Evolutionary conservation across 2,888 invertebrate genomes (phyloP).

Genomic region (Agrochola circellaris): DNA sequence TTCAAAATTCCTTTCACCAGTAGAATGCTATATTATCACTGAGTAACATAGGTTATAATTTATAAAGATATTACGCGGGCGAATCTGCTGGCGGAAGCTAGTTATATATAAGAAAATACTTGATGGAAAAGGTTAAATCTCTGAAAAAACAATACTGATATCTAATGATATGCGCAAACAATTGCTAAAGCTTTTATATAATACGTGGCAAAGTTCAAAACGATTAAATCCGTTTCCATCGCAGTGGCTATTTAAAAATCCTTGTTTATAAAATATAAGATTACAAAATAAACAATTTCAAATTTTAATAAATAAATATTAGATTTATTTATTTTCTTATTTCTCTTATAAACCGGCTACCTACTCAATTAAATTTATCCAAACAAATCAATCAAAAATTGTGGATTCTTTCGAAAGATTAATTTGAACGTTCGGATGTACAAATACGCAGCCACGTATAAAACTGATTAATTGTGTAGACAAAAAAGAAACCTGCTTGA

Average conservation of each 20-base stretch:
- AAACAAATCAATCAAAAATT: conserved; percentile 55
- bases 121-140: background rate
- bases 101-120: background rate
- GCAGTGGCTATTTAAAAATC: background rate
- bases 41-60: too few species aligned
- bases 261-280: background rate
- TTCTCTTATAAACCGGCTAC: conserved; percentile 20
- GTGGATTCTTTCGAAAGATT: conserved; percentile 48
- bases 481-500: conserved; percentile 62
- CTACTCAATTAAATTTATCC: conserved; percentile 43
- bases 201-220: background rate
- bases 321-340: background rate
- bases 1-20: too few species aligned
- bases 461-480: conserved; percentile 66
- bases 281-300: background rate
- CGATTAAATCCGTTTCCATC: background rate
- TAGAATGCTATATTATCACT: too few species aligned
- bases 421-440: conserved; percentile 60
- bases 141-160: background rate
- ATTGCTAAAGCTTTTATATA: background rate
- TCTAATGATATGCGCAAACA: background rate
- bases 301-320: background rate
- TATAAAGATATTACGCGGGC: too few species aligned
- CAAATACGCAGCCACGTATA: conserved; percentile 56
- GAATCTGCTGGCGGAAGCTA: too few species aligned